Evolutionary conservation across 2,888 invertebrate species (phyloP).

Genomic region (Hecatera dysodea): DNA sequence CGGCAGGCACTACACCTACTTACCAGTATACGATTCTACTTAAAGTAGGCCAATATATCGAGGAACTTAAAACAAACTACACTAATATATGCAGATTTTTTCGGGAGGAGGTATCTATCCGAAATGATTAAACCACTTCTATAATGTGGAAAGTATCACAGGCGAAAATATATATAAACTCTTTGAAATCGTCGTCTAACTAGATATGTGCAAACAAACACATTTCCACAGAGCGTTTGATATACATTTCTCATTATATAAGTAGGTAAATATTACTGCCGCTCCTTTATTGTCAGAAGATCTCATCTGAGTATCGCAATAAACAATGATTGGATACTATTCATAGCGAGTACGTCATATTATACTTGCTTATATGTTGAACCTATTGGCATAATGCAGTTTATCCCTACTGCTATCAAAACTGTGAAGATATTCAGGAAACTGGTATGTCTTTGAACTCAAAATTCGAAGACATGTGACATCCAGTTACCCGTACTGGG

Average conservation of each 20-base stretch:
- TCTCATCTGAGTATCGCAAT: constrained; percentile 22
- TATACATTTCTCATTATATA: not conserved
- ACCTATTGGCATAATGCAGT: not conserved
- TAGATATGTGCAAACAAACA: not conserved
- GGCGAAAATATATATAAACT: not conserved
- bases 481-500: too few relatives aligned
- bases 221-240: not conserved
- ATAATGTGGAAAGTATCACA: too few relatives aligned
- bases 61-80: too few relatives aligned
- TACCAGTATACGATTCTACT: not conserved
- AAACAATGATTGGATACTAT: constrained; percentile 36
- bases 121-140: too few relatives aligned
- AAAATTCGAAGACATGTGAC: too few relatives aligned
- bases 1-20: constrained; percentile 34
- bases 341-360: not conserved
- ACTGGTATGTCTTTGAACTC: too few relatives aligned
- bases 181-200: not conserved
- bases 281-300: constrained; percentile 16
- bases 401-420: not conserved
- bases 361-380: not conserved
- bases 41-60: too few relatives aligned
- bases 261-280: constrained; percentile 6
- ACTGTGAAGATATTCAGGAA: too few relatives aligned
- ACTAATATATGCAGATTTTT: too few relatives aligned
- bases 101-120: too few relatives aligned